phyloP scores from a whole-genome alignment of 1,140 invertebrate genomes.

The Drosophila yakuba region DNA sequence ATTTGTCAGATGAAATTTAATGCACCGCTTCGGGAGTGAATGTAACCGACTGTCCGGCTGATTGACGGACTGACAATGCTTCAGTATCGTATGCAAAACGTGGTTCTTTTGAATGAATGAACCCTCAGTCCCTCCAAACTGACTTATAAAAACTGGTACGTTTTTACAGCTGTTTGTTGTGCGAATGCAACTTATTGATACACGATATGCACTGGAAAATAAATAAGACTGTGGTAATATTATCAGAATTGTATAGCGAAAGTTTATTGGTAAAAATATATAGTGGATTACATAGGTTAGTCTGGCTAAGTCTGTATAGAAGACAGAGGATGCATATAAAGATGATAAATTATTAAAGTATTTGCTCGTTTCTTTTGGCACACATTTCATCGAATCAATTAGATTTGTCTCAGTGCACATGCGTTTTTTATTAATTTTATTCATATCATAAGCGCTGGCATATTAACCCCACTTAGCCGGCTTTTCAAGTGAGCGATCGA shows the following conservation, averaged over 20 bases:
- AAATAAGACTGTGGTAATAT: too few species aligned
- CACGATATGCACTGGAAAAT: constrained; percentile 9
- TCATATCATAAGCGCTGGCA: constrained; percentile 28
- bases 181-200: constrained; percentile 27
- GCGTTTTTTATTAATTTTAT: constrained; percentile 30
- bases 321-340: too few species aligned
- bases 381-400: not conserved
- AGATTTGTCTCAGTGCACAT: constrained; percentile 4
- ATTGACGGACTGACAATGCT: constrained; percentile 56
- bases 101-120: constrained; percentile 35
- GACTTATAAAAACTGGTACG: constrained; percentile 29
- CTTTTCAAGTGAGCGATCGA: constrained; percentile 65
- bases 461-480: constrained; percentile 67
- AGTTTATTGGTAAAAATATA: too few species aligned
- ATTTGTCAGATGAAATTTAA: constrained; percentile 74
- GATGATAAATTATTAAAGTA: too few species aligned
- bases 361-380: too few species aligned
- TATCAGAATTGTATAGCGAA: too few species aligned
- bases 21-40: constrained; percentile 47
- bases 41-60: constrained; percentile 36
- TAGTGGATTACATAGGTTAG: too few species aligned
- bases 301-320: too few species aligned
- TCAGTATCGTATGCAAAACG: constrained; percentile 60
- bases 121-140: constrained; percentile 46
- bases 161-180: constrained; percentile 23